Evolutionary conservation across 2,888 invertebrate species (phyloP).

Genomic region (Mesorhabditis sp.): DNA sequence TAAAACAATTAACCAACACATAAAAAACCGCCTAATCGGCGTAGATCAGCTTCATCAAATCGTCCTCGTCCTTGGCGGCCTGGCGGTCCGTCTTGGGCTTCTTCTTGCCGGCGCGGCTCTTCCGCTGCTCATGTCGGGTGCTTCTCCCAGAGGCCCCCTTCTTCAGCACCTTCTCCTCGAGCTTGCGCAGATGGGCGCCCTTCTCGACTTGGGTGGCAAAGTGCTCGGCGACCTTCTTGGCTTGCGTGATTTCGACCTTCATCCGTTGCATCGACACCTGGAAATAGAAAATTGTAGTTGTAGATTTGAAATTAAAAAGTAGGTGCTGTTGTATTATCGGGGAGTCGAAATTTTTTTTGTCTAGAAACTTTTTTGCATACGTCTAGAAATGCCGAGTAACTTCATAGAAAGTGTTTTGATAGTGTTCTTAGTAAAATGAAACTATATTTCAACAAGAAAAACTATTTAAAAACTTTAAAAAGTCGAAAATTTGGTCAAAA

Average conservation of each 20-base stretch:
- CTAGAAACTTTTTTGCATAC: too few relatives aligned
- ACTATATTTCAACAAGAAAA: too few relatives aligned
- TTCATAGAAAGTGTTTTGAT: too few relatives aligned
- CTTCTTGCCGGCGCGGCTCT: constrained; percentile 19
- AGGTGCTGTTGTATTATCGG: too few relatives aligned
- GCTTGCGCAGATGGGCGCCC: constrained; percentile 50
- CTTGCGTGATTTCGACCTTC: constrained; percentile 71
- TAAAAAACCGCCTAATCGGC: constrained; percentile 10
- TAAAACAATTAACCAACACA: background rate
- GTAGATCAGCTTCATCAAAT: constrained; percentile 42
- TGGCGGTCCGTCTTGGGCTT: constrained; percentile 27
- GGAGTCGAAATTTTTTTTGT: too few relatives aligned
- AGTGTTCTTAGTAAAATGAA: too few relatives aligned
- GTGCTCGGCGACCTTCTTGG: constrained; percentile 82
- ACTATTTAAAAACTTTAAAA: too few relatives aligned
- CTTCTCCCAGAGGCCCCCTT: constrained; percentile 53
- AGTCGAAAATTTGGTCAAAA: too few relatives aligned
- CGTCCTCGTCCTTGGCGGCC: constrained; percentile 19
- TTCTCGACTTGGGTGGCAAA: constrained; percentile 68
- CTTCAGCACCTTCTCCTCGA: constrained; percentile 51
- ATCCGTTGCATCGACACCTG: constrained; percentile 66
- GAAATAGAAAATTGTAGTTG: too few relatives aligned
- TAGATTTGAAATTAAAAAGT: too few relatives aligned
- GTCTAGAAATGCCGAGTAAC: too few relatives aligned
- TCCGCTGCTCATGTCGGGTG: constrained; percentile 48